Base-by-base conservation (phyloP, 1,140 invertebrate species). In the Acromyrmex heyeri region DNA sequence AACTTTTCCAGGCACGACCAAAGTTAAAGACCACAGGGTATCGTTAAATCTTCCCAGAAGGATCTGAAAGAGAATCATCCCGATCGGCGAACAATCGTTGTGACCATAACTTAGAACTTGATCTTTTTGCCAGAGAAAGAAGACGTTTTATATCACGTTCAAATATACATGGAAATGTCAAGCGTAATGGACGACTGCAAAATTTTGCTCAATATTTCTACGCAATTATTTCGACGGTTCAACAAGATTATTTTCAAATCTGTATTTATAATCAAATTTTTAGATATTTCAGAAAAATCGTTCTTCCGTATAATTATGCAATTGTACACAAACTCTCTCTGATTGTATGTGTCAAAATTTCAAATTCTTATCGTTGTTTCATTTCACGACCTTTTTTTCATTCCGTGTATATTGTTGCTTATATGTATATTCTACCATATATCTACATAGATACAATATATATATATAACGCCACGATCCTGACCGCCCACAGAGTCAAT, bases 401-500 rank as follows among this genome's bases (percentile, higher is more conserved):
- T 70, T 44, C 21, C 67, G 4, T 18, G 12, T 1, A 24, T 18
- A 48, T 44, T 61, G 38, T 67, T 34, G 62, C 62, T 24, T 34
- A 5, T 8, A 34, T 79, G 21, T 38, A 2, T 16, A 48, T 24
- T 10, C 18, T n/a, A 2, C n/a, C 55, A 3, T 5, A 21, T 57
- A 57, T 76, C 3, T 18, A 62, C 3, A 30, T 34, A 34, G 30
- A 34, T 7, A 34, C 30, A 34, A 34, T 34, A 34, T 5, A 24
- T 24, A 30, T 34, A 50, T 12, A 65, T 79, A 67, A 57, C 38
- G 10, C 14, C 50, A 24, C 24, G 48, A 30, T 21, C 38, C 14
- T 53, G 82, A 78, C 16, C 44, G 82, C 82, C 61, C 59, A 12
- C 0, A 38, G 18, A 61, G 70, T 79, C 65, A 85, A 87, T 83